Base-by-base conservation (phyloP, 2,113 vertebrate genomes). In the Anguilla rostrata region DNA sequence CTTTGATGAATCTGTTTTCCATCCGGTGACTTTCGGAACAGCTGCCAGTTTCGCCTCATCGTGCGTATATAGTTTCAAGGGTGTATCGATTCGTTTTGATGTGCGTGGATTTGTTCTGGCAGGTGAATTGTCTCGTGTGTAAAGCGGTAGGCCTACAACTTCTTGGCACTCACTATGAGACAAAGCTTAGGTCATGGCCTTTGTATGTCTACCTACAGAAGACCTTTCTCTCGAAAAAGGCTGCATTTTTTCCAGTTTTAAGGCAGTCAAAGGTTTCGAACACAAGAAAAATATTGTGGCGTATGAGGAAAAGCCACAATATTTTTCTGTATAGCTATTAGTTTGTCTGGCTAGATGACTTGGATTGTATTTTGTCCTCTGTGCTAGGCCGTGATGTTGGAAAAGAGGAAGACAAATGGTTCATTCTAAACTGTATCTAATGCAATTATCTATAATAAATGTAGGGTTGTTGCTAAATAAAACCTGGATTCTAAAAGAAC, bases 1-100 rank as follows among this genome's bases (percentile, higher is more conserved):
- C 60, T 6, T 66, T 66, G 60, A 26, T 75, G 71, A 75, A 75
- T 14, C n/a, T 34, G 34, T 34, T 75, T 75, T 75, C 71, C 71
- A 75, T 75, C 11, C 34, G n/a, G 26, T 22, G 71, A 75, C 71
- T 75, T 75, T 75, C 71, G 6, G 71, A 75, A 75, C 29, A 29
- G 71, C 71, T 75, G 71, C 71, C 71, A 75, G 71, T 40, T 22
- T 41, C 6, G 29, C 39, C 16, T 2, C 39, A 26, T 40, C 78
- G 41, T 39, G 39, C 15, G 26, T 75, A 75, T 75, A 75, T 40
- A 40, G 78, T 80, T 80, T 80, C 78, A 80, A 39, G 40, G 34
- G 34, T 82, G 5, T 82, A 49, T 82, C 4, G 81, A 82, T 82
- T 53, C 81, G 81, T 82, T 82, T 83, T 56, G 78, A 34, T 57